phyloP scores from a whole-genome alignment of 2,113 vertebrate species.

The Cercopithecus mona region DNA sequence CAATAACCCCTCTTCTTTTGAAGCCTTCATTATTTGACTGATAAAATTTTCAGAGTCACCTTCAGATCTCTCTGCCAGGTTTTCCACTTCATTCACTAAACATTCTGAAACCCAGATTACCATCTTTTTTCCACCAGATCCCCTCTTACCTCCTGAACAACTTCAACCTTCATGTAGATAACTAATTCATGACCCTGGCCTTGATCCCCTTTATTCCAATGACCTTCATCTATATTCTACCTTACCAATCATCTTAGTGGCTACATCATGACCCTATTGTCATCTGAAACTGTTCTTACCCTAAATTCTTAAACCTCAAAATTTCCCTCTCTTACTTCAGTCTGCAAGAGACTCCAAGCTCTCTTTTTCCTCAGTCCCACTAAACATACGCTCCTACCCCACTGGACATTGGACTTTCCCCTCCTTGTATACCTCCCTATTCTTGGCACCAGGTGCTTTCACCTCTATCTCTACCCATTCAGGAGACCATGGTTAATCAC shows the following conservation, averaged over 20 bases:
- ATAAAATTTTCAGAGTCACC: background rate
- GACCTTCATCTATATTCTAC: background rate
- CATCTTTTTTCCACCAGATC: background rate
- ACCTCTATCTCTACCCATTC: background rate
- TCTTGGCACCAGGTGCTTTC: background rate
- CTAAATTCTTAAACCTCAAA: constrained; percentile 50
- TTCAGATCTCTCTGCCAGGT: background rate
- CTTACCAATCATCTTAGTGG: background rate
- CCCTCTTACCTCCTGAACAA: background rate
- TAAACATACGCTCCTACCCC: background rate
- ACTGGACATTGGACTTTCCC: background rate
- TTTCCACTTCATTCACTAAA: background rate
- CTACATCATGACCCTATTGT: background rate
- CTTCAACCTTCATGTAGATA: background rate
- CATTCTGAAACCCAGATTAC: background rate
- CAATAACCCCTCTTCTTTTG: background rate
- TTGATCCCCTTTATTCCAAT: background rate
- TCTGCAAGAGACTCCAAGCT: background rate
- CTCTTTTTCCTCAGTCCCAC: background rate
- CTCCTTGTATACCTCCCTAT: background rate
- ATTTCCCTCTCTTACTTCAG: background rate
- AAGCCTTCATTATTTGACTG: background rate
- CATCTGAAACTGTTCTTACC: background rate
- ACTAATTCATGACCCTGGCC: background rate
- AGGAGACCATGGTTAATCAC: background rate